Percentiles rank a stretch among this genome's conserved stretches.
phyloP scores from a whole-genome alignment of 2,797 vertebrate genomes.

The Sebastes cheni region DNA sequence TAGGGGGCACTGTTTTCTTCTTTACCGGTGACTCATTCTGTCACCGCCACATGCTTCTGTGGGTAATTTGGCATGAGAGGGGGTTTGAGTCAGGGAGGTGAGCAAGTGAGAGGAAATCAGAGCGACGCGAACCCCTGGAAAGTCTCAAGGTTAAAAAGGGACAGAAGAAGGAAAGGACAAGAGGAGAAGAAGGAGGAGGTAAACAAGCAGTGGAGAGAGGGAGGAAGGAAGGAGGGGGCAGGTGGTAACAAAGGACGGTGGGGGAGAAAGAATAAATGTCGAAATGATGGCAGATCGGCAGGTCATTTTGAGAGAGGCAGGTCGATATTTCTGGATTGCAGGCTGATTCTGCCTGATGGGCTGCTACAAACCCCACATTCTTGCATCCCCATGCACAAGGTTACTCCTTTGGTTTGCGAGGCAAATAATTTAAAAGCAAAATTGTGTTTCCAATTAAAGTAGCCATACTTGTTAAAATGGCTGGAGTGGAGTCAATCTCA shows the following conservation, averaged over 20 bases:
- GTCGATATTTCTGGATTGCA: background rate
- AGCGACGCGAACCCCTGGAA: background rate
- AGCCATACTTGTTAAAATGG: background rate
- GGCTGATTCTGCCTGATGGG: background rate
- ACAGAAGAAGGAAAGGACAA: background rate
- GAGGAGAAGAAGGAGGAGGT: background rate
- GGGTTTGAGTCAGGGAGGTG: background rate
- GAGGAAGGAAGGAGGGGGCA: background rate
- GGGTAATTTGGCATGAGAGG: background rate
- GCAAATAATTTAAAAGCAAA: background rate
- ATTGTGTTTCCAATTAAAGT: background rate
- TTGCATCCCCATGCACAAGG: background rate
- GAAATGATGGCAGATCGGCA: background rate
- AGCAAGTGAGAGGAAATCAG: background rate
- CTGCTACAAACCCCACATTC: background rate
- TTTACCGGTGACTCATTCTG: slow-evolving; percentile 1
- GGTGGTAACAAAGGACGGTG: background rate
- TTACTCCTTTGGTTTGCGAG: background rate
- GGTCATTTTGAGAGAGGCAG: background rate
- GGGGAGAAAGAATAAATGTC: background rate
- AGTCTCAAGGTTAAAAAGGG: background rate
- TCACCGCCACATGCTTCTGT: background rate
- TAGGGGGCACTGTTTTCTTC: background rate
- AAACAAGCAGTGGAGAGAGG: background rate
- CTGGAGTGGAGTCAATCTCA: background rate